phyloP scores from a whole-genome alignment of 2,113 vertebrate species.

The Ploceus nigricollis region DNA sequence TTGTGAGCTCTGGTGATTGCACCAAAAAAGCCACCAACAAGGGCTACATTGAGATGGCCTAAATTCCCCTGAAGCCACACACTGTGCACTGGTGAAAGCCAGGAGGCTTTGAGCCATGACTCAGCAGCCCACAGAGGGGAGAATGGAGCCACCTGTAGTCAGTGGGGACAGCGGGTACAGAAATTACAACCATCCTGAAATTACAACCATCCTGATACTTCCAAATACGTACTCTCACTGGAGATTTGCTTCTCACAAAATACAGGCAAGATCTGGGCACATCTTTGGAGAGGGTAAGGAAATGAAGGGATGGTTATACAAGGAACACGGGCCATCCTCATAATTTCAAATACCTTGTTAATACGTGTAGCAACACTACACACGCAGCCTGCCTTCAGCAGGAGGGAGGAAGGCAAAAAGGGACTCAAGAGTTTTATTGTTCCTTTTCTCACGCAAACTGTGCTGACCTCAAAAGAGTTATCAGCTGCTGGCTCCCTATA shows the following conservation, averaged over 20 bases:
- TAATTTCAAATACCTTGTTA: neutral
- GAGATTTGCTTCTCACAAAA: neutral
- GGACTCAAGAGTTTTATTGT: neutral
- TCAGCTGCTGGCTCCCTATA: neutral
- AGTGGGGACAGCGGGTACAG: fast-evolving
- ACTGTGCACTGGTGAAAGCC: neutral
- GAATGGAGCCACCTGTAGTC: neutral
- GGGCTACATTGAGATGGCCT: fast-evolving
- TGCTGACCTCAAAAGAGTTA: neutral
- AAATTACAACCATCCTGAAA: too few relatives aligned
- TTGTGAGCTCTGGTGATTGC: neutral
- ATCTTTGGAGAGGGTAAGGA: neutral
- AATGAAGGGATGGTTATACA: neutral
- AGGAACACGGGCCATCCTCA: neutral
- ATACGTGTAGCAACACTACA: fast-evolving
- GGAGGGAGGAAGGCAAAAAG: neutral
- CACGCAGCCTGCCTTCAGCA: neutral
- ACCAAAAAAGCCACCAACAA: neutral
- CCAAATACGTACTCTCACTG: fast-evolving
- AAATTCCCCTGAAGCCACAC: neutral
- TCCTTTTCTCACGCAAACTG: neutral
- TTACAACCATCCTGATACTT: neutral
- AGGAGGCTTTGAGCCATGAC: neutral
- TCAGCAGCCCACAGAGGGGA: neutral
- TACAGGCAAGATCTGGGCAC: neutral